Percentiles rank a stretch among this genome's conserved stretches.
phyloP scores from a whole-genome alignment of 2,113 vertebrate genomes.

The Muntiacus muntjak region DNA sequence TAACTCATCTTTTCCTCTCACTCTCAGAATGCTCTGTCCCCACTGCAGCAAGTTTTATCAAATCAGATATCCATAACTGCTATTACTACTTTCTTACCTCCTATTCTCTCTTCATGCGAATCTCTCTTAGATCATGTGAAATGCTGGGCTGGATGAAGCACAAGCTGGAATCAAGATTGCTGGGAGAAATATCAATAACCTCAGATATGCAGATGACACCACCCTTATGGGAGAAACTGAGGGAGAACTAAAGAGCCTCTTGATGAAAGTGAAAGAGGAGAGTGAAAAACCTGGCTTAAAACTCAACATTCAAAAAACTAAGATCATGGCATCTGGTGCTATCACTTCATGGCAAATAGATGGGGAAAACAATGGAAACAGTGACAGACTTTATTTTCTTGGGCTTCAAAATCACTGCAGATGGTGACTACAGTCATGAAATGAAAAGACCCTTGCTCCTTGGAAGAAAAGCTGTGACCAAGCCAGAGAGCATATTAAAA shows the following conservation, averaged over 20 bases:
- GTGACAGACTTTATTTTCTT: not conserved
- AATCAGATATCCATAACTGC: not conserved
- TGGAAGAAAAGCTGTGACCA: not conserved
- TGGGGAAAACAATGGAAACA: not conserved
- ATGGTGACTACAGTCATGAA: not conserved
- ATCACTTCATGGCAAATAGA: not conserved
- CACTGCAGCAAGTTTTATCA: not conserved
- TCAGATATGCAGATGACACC: not conserved
- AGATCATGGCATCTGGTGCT: not conserved
- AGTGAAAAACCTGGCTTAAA: not conserved
- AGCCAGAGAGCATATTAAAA: not conserved
- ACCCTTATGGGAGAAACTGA: not conserved
- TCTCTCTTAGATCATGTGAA: not conserved
- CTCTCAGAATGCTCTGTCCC: too few relatives aligned
- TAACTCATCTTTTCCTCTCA: not conserved
- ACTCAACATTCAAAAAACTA: not conserved
- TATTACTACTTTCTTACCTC: not conserved
- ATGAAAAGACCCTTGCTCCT: not conserved
- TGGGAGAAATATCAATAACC: not conserved
- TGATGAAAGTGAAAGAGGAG: not conserved
- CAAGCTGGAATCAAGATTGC: not conserved
- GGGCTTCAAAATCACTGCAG: not conserved
- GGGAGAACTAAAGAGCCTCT: not conserved
- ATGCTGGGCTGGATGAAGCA: not conserved
- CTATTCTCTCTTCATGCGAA: fast-evolving